Evolutionary conservation across 2,797 vertebrate genomes (phyloP), one percentile per base, ranked within the genome.

Genomic region (Anniella stebbinsi): DNA sequence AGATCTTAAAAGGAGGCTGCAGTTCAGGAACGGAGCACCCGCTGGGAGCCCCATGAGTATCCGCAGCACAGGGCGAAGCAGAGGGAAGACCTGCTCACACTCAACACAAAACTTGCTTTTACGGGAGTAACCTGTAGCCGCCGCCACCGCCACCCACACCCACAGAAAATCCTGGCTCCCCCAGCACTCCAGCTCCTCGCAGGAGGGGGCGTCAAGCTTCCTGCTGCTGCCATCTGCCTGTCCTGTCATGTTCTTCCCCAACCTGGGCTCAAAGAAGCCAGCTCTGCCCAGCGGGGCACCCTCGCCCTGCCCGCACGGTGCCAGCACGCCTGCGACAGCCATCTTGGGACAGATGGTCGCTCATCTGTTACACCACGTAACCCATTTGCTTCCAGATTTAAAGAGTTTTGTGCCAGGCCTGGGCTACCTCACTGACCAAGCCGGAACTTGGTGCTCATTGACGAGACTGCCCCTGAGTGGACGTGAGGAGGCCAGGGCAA

Each of bases 301-400:
- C 60, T n/a, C 72, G 12, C 33, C 28, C 77, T 33, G 13, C 2
- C 10, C 72, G 54, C 25, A 73, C 23, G 18, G 30, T 9, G 80
- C 87, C 66, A 2, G 60, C 60, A 17, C 3, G 17, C 60, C 60
- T 85, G 17, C 1, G 1, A 28, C 2, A 2, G 67, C 45, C 28
- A 4, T 33, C 54, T 70, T 33, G 54, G 87, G 77, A 67, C 54
- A 86, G 90, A 67, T 51, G 33, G 82, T 0, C 15, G n/a, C 76
- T 81, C 38, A 81, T 69, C 77, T n/a, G 77, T 36, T 63, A 72
- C 80, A 38, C 69, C 76, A 2, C 30, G 60, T 54, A 75, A 63
- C 77, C 82, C 23, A 28, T 81, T 88, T 75, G 76, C 76, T 81
- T 38, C 70, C 83, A 75, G 69, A 81, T 75, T 81, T 78, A 28